A percentile compares a stretch with the other conserved stretches of the same genome.
Conservation (phyloP, 2,888 invertebrate species). For the Epinotia demarniana region DNA sequence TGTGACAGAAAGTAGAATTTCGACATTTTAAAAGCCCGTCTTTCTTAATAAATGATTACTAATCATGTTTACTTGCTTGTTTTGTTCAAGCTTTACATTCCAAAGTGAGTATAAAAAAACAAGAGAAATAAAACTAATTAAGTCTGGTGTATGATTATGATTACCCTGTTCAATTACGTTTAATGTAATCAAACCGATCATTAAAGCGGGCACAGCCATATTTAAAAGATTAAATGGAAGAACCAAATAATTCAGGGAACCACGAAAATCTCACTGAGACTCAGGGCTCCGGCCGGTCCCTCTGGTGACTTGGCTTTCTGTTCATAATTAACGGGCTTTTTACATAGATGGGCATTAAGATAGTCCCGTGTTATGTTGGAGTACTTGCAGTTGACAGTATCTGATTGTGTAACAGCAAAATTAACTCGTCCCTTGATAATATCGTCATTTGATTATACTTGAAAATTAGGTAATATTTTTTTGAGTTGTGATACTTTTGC, state of each 20-base stretch:
- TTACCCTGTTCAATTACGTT: background rate
- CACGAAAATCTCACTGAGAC: background rate
- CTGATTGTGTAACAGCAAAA: background rate
- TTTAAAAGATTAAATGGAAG: constrained; percentile 10
- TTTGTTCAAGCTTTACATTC: background rate
- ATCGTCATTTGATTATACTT: background rate
- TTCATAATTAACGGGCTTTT: constrained; percentile 10
- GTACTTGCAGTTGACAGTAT: background rate
- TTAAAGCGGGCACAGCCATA: background rate
- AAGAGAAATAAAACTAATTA: too few relatives aligned
- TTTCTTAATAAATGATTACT: too few relatives aligned
- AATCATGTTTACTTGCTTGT: background rate
- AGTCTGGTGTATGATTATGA: background rate
- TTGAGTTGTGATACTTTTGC: background rate
- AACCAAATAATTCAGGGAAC: background rate
- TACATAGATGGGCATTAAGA: constrained; percentile 9
- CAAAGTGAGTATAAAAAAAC: background rate
- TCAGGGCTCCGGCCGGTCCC: background rate
- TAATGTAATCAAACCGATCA: background rate
- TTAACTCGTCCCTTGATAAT: background rate
- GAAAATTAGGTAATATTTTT: background rate
- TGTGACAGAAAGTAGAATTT: too few relatives aligned
- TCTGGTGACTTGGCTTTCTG: constrained; percentile 15
- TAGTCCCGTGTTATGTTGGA: constrained; percentile 8
- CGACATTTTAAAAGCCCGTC: too few relatives aligned